These are phyloP conservation scores for Erannis defoliaria DNA, from an alignment of 2,888 invertebrate genomes.

Conservation along the genomic window DNA sequence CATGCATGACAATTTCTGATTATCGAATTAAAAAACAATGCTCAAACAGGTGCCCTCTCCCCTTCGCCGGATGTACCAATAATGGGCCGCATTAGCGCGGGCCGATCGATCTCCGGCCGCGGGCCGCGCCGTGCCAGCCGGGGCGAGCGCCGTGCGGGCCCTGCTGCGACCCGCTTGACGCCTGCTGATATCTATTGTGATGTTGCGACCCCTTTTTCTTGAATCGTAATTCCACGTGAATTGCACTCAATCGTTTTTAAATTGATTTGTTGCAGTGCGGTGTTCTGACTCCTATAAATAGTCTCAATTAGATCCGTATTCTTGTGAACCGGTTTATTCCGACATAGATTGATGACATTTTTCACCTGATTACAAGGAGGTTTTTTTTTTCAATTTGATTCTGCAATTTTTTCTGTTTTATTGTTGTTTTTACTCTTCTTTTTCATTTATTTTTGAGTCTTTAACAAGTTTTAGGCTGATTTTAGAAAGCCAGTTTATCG, in stretches of 20 bases:
- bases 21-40: conserved; percentile 32
- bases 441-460: too few species aligned
- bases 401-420: too few species aligned
- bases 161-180: conserved; percentile 2
- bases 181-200: conserved; percentile 1
- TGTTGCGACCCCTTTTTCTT: conserved; percentile 15
- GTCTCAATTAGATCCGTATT: too few species aligned
- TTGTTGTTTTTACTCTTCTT: too few species aligned
- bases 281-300: too few species aligned
- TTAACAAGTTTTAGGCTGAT: too few species aligned
- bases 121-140: conserved; percentile 25
- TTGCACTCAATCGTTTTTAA: background rate
- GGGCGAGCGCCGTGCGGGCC: conserved; percentile 21
- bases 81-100: conserved; percentile 44
- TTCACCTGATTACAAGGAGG: too few species aligned
- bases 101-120: conserved; percentile 31
- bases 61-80: conserved; percentile 40
- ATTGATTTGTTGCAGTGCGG: background rate
- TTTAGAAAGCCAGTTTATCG: too few species aligned
- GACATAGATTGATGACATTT: too few species aligned
- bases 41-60: conserved; percentile 27
- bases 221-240: background rate
- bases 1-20: conserved; percentile 21
- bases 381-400: too few species aligned
- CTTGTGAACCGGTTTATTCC: too few species aligned